These are phyloP conservation scores for Neoaliturus tenellus DNA, from an alignment of 2,888 invertebrate species.

Conservation along the genomic window DNA sequence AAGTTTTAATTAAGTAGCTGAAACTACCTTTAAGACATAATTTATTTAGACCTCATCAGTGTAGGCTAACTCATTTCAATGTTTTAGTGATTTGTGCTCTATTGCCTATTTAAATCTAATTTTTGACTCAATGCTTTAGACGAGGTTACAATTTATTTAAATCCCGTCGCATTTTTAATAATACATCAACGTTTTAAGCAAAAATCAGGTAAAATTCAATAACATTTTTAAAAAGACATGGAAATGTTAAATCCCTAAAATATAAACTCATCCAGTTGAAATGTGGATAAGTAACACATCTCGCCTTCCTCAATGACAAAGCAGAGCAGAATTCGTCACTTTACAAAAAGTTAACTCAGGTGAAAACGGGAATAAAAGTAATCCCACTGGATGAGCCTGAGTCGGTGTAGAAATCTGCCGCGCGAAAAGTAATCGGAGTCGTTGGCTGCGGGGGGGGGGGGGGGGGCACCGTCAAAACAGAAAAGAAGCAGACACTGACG, in stretches of 20 bases:
- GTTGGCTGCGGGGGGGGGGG: not conserved
- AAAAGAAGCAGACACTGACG: not conserved
- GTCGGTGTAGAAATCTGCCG: not conserved
- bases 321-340: slow-evolving; percentile 7
- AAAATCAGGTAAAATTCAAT: no score
- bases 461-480: slow-evolving; percentile 12
- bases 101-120: no score
- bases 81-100: no score
- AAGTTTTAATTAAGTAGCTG: no score
- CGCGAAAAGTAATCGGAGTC: slow-evolving; percentile 24
- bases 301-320: not conserved
- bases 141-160: no score
- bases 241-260: not conserved
- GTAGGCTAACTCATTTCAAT: no score
- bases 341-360: slow-evolving; percentile 13
- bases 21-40: no score
- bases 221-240: not conserved
- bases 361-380: slow-evolving; percentile 20
- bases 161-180: no score
- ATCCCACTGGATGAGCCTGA: not conserved
- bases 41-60: no score
- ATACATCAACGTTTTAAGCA: no score
- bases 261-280: not conserved
- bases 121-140: no score
- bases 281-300: slow-evolving; percentile 20